Base-by-base conservation (phyloP, 2,113 vertebrate genomes). In the Bubo blakistoni region DNA sequence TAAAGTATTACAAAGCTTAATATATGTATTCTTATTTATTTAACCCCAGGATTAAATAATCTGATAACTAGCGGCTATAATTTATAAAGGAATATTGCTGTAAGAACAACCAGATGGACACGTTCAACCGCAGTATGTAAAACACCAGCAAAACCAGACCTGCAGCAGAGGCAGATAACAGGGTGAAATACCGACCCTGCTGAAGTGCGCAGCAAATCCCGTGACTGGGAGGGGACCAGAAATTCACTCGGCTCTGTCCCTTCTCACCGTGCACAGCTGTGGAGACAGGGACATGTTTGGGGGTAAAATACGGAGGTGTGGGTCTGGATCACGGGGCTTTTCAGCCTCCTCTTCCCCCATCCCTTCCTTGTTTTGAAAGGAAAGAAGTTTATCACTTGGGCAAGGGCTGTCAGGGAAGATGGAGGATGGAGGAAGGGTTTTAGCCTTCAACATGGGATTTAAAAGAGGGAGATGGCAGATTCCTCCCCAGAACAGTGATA, bases 161-260 rank as follows among this genome's bases (percentile, higher is more conserved):
- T 73, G 92, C 82, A 30, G 61, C 77, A 42, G 73, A 40, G 80
- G 59, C 63, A 94, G 94, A 97, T 96, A 85, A 94, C 7, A 0
- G 67, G 58, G 81, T 82, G 89, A 94, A 94, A 95, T 46, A 19
- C 84, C 7, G 5, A 59, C 81, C 89, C 74, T 20, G 59, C 34
- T 26, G 47, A 61, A 91, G 86, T 11, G 36, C 80, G 57, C 49
- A 38, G 55, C 88, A 82, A 65, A 91, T 4, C 59, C 61, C n/a
- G 3, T 0, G 2, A 14, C 7, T 10, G 3, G 8, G 38, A 49
- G 49, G 54, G 74, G 46, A 73, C 27, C 86, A 52, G 80, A 59
- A 78, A 77, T 7, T 10, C 54, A 0, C 49, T 52, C 47, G 0
- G 66, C 58, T 80, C 27, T 51, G 90, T 22, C 83, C 91, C 79